Evolutionary conservation across 2,797 vertebrate genomes (phyloP).

Genomic region (Hafferia zeledoni): DNA sequence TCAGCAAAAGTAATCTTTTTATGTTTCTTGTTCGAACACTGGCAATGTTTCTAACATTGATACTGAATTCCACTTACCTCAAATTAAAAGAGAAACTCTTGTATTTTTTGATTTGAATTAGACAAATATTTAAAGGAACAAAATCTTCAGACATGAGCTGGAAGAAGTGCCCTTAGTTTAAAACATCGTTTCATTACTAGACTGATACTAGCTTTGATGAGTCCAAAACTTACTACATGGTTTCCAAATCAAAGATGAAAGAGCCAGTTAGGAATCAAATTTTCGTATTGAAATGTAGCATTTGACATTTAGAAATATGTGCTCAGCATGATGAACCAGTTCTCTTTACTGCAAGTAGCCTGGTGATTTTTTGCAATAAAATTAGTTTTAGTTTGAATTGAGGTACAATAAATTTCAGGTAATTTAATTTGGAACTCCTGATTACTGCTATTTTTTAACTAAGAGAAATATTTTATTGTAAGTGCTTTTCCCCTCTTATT

Average conservation of each 20-base stretch:
- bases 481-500: constrained; percentile 23
- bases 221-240: constrained; percentile 63
- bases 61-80: not conserved
- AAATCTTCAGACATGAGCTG: not conserved
- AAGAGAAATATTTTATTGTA: constrained; percentile 38
- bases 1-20: not conserved
- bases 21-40: not conserved
- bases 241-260: constrained; percentile 72
- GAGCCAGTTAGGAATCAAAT: constrained; percentile 66
- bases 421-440: constrained; percentile 48
- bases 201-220: constrained; percentile 68
- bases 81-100: not conserved
- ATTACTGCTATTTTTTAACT: constrained; percentile 48
- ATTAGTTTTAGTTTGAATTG: constrained; percentile 23
- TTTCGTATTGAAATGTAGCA: constrained; percentile 63
- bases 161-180: constrained; percentile 50
- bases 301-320: constrained; percentile 60
- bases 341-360: constrained; percentile 22
- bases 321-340: constrained; percentile 43
- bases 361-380: constrained; percentile 49
- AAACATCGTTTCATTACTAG: constrained; percentile 52
- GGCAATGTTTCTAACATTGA: not conserved
- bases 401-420: constrained; percentile 43
- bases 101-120: constrained; percentile 18
- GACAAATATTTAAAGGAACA: constrained; percentile 24